Conservation (phyloP, 1,140 invertebrate species). For the Caenorhabditis inopinata region DNA sequence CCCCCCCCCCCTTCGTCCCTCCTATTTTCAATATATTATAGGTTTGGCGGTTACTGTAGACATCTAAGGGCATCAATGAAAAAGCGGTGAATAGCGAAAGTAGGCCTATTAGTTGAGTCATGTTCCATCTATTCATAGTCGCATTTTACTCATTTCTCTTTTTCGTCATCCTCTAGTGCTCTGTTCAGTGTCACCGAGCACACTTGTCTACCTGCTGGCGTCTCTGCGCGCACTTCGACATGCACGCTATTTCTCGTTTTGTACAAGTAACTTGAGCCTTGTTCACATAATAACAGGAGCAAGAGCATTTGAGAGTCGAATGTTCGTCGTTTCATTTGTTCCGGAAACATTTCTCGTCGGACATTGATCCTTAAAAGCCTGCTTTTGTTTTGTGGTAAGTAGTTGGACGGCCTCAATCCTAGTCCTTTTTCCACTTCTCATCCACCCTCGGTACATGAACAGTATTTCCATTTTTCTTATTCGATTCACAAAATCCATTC, state of each 20-base stretch:
- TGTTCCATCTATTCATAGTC: background rate
- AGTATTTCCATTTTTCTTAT: background rate
- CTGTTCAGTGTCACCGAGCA: background rate
- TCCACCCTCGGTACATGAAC: conserved; percentile 9
- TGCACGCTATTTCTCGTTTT: background rate
- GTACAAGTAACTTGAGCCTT: conserved; percentile 32
- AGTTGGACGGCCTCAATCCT: too few relatives aligned
- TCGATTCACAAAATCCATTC: background rate
- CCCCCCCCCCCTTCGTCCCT: too few relatives aligned
- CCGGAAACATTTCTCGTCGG: background rate
- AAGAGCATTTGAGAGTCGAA: background rate
- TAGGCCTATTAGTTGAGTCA: background rate
- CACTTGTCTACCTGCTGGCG: background rate
- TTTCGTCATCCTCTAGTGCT: background rate
- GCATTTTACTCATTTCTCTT: conserved; percentile 10
- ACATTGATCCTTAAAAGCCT: too few relatives aligned
- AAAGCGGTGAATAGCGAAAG: too few relatives aligned
- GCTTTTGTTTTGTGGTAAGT: too few relatives aligned
- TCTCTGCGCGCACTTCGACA: background rate
- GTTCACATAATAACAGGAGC: conserved; percentile 18
- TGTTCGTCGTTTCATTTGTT: conserved; percentile 24
- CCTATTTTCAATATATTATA: too few relatives aligned
- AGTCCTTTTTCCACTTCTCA: background rate
- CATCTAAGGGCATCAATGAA: too few relatives aligned
- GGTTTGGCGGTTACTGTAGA: too few relatives aligned